A percentile compares a stretch with the other conserved stretches of the same genome.
Evolutionary conservation across 1,140 invertebrate species (phyloP).

Genomic region (Brachionus paranguensis): DNA sequence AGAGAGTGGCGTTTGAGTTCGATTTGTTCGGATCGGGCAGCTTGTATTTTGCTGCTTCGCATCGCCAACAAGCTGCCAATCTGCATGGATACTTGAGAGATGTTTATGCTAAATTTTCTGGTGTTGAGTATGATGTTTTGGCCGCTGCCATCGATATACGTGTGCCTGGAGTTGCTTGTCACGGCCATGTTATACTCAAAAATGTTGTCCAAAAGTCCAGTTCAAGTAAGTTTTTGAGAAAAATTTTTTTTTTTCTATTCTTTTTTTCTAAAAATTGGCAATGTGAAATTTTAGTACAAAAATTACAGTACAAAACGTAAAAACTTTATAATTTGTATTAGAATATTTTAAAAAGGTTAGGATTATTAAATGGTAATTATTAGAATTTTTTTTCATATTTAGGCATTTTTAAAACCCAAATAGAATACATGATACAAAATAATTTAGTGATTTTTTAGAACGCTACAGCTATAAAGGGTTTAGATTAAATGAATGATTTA

Average conservation of each 20-base stretch:
- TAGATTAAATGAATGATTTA: too few species aligned
- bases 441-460: too few species aligned
- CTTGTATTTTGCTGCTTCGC: constrained; percentile 4
- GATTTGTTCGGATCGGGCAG: constrained; percentile 10
- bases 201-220: background rate
- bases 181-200: constrained; percentile 13
- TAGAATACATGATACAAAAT: too few species aligned
- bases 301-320: too few species aligned
- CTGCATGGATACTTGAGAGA: constrained; percentile 28
- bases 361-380: too few species aligned
- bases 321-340: background rate
- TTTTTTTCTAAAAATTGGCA: too few species aligned
- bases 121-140: constrained; percentile 4
- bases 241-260: too few species aligned
- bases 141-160: background rate
- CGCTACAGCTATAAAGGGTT: too few species aligned
- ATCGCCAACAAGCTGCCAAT: background rate
- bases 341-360: too few species aligned
- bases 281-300: too few species aligned
- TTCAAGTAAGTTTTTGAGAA: background rate
- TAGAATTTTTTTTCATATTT: too few species aligned
- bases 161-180: background rate
- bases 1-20: background rate
- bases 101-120: constrained; percentile 15
- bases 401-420: too few species aligned